Base-by-base conservation (phyloP, 2,888 invertebrate genomes). In the Papilio protenor region DNA sequence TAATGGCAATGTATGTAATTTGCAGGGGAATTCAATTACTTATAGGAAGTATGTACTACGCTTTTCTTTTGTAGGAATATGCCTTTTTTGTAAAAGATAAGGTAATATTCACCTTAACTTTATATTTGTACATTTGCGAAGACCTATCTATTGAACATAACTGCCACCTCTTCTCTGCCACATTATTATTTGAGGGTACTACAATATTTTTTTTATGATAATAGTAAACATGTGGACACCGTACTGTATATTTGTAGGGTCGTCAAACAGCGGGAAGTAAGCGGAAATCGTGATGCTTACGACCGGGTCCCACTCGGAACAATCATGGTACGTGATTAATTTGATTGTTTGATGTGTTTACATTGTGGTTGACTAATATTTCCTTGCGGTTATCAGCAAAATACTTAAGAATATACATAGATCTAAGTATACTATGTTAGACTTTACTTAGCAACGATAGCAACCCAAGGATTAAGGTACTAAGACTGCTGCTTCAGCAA, bases 251-350 rank as follows among this genome's bases (percentile, higher is more conserved):
- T 75, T 78, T 71, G 77, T 78, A 79, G 81, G 80, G 80, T 76
- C 78, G 80, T 80, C 71, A 61, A 78, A 73, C 79, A 80, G 80
- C 85, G 83, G 87, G 88, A 87, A 84, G 87, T 85, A 83, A 84
- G 83, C 87, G 87, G 88, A 88, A 86, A 85, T 83, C 82, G 81
- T 81, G 83, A 85, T 83, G 79, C 82, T 87, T 88, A 84, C 87
- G 79, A 81, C 72, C 52, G 55, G 71, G 78, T 76, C 75, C 75
- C 78, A 78, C 73, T 76, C 78, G 73, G 75, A 75, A 78, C 78
- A 78, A 78, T 78, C 73, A 75, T 59, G 57, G 74, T 69, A 76
- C 18, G 73, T 78, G 72, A 73, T 78, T 76, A 73, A 64, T 73
- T 59, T 75, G 71, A 71, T 77, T 71, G 71, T 78, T 75, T 64